Evolutionary conservation across 2,888 invertebrate species (phyloP).

Genomic region (Laothoe populi): DNA sequence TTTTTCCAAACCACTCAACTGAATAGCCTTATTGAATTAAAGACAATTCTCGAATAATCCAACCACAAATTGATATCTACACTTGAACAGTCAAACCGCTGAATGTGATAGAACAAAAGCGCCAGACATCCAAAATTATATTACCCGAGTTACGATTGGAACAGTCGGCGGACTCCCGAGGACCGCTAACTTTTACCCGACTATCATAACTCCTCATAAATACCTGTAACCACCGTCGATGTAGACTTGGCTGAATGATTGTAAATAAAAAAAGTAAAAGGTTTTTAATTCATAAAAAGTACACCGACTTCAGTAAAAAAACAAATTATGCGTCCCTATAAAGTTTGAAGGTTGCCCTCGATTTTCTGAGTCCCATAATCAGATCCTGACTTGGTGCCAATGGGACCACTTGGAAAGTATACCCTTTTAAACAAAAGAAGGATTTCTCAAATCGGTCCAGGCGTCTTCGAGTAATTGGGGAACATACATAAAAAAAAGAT

Average conservation of each 20-base stretch:
- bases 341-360: too few relatives aligned
- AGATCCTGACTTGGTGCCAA: too few relatives aligned
- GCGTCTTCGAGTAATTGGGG: too few relatives aligned
- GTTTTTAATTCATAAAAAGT: background rate
- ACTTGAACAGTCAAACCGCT: background rate
- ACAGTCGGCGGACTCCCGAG: background rate
- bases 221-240: constrained; percentile 24
- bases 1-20: too few relatives aligned
- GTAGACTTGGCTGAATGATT: background rate
- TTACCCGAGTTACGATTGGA: constrained; percentile 3
- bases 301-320: too few relatives aligned
- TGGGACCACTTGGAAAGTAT: too few relatives aligned
- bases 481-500: too few relatives aligned
- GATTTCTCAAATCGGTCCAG: too few relatives aligned
- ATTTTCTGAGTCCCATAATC: too few relatives aligned
- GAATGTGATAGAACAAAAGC: constrained; percentile 9
- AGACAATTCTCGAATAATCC: background rate
- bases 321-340: too few relatives aligned
- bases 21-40: too few relatives aligned
- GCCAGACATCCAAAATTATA: constrained; percentile 14
- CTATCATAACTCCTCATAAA: constrained; percentile 21
- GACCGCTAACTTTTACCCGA: constrained; percentile 2
- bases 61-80: background rate
- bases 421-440: too few relatives aligned
- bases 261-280: background rate